Conservation (phyloP, 2,888 invertebrate genomes). For the Blera fallax region DNA sequence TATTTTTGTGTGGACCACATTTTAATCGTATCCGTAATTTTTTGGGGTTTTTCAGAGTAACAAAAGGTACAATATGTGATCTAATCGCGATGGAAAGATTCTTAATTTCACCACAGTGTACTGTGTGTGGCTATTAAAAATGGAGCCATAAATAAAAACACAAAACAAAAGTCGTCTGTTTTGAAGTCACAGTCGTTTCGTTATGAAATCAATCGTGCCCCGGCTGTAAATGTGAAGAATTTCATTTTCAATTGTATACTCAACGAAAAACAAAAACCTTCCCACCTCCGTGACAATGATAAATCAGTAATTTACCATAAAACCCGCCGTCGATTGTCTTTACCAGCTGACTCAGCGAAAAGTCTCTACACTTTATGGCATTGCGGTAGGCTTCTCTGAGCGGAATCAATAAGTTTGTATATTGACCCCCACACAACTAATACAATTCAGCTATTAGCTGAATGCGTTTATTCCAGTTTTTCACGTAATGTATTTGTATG, state of each 20-base stretch:
- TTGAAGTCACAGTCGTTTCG: neutral
- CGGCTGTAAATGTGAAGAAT: neutral
- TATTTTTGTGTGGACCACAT: neutral
- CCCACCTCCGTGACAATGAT: neutral
- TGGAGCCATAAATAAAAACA: neutral
- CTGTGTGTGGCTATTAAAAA: neutral
- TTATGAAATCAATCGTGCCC: neutral
- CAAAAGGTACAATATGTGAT: neutral
- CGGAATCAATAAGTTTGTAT: neutral
- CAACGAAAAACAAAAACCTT: neutral
- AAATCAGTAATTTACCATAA: conserved; percentile 13
- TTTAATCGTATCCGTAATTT: neutral
- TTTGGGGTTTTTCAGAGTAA: neutral
- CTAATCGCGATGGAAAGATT: neutral
- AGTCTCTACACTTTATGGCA: neutral
- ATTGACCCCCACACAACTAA: conserved; percentile 19
- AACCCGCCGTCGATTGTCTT: neutral
- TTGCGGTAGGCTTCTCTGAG: conserved; percentile 4
- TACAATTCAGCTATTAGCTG: conserved; percentile 29
- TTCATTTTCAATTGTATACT: neutral
- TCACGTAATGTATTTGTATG: conserved; percentile 17
- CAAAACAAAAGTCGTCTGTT: neutral
- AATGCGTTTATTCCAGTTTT: conserved; percentile 34
- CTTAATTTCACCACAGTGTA: neutral
- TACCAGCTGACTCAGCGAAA: conserved; percentile 14